Evolutionary conservation across 2,113 vertebrate genomes (phyloP).

Genomic region (Delphinus delphis): DNA sequence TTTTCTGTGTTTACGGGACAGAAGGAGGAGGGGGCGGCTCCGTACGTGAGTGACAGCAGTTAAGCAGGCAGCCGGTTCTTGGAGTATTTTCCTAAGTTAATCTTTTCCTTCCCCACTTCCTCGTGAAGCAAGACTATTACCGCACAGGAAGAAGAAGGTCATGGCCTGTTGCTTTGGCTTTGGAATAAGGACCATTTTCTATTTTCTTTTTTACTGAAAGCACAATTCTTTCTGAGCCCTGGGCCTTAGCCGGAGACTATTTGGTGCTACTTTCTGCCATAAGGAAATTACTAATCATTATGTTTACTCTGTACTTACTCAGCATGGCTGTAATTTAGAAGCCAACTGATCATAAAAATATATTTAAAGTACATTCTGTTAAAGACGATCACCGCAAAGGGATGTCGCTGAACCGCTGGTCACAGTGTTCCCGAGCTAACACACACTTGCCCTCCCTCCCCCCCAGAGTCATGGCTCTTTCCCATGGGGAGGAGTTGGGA

Average conservation of each 20-base stretch:
- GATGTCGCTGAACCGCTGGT: background rate
- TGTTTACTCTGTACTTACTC: slow-evolving; percentile 55
- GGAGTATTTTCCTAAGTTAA: background rate
- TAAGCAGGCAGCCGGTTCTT: background rate
- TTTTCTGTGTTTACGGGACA: background rate
- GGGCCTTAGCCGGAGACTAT: slow-evolving; percentile 47
- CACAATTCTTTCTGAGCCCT: slow-evolving; percentile 58
- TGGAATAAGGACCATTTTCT: slow-evolving; percentile 48
- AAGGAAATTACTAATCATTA: slow-evolving; percentile 73
- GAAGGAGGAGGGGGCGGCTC: background rate
- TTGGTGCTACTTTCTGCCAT: slow-evolving; percentile 46
- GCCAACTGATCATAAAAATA: slow-evolving; percentile 31
- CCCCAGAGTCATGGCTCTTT: rapidly evolving
- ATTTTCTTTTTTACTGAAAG: slow-evolving; percentile 71
- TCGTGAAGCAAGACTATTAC: background rate
- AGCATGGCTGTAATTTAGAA: slow-evolving; percentile 71
- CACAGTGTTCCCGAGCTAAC: background rate
- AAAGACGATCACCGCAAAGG: slow-evolving; percentile 15
- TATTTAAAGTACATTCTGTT: slow-evolving; percentile 47
- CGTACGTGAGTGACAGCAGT: rapidly evolving
- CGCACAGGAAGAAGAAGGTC: background rate
- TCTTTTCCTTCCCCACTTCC: slow-evolving; percentile 17
- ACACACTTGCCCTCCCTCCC: rapidly evolving
- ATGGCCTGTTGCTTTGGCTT: background rate
- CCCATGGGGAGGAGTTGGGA: rapidly evolving